phyloP scores from a whole-genome alignment of 2,888 invertebrate species.

The Rhagium mordax region DNA sequence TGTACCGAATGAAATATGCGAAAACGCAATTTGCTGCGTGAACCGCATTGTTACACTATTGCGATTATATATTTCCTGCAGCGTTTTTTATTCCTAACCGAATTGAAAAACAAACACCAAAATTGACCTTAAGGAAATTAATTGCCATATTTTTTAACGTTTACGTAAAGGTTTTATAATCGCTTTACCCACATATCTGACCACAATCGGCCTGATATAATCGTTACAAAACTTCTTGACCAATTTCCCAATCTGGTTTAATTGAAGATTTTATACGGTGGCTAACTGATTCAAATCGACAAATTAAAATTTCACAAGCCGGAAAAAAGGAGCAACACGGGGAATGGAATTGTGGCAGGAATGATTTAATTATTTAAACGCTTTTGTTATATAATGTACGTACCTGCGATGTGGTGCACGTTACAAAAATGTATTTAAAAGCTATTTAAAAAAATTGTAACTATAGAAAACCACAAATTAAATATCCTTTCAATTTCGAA shows the following conservation, averaged over 20 bases:
- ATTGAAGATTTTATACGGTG: slow-evolving; percentile 1
- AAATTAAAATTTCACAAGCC: background rate
- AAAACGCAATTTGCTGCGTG: no score
- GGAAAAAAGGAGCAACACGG: background rate
- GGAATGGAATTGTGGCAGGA: no score
- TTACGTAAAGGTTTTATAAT: background rate
- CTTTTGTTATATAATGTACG: no score
- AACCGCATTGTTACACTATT: background rate
- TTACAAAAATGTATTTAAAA: no score
- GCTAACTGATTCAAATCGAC: background rate
- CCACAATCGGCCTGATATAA: background rate
- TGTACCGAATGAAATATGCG: background rate
- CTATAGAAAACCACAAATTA: no score
- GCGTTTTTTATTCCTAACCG: background rate
- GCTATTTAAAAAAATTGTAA: no score
- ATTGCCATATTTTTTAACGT: background rate
- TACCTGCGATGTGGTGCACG: no score
- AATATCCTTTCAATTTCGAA: no score
- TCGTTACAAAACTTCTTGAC: slow-evolving; percentile 1
- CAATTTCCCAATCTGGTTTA: background rate
- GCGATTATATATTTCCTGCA: no score
- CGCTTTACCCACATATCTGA: background rate
- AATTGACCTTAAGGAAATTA: background rate
- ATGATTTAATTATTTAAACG: no score
- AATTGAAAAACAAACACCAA: background rate